These are phyloP conservation scores for Heliconius hermathena DNA, from an alignment of 1,140 invertebrate genomes.

Conservation along the genomic window DNA sequence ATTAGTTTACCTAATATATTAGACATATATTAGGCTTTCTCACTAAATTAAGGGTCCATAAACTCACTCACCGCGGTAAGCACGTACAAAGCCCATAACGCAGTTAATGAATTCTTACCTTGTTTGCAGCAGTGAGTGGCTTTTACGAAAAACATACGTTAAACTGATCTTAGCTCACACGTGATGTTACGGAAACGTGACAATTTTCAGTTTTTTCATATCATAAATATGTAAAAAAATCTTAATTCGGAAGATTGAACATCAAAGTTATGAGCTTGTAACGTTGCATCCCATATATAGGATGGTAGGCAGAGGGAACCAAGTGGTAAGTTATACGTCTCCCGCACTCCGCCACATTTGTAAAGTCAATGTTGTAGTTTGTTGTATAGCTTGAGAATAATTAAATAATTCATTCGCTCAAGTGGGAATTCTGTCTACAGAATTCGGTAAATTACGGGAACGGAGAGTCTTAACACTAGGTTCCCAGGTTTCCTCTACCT, in stretches of 20 bases:
- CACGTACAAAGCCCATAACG: slow-evolving; percentile 27
- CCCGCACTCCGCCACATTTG: no score
- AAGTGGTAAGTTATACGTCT: no score
- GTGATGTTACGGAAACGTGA: not conserved
- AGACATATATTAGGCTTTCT: not conserved
- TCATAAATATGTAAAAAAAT: not conserved
- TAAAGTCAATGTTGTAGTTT: no score
- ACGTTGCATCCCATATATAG: no score
- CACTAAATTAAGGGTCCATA: not conserved
- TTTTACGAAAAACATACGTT: slow-evolving; percentile 21
- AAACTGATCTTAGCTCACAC: slow-evolving; percentile 10
- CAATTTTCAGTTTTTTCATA: not conserved
- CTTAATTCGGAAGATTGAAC: not conserved
- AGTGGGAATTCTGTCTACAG: no score
- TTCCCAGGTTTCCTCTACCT: no score
- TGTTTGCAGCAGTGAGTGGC: slow-evolving; percentile 27
- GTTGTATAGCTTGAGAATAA: no score
- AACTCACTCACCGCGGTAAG: not conserved
- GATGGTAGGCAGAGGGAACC: not conserved
- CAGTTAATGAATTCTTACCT: slow-evolving; percentile 29
- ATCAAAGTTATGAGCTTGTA: not conserved
- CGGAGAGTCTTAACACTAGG: no score
- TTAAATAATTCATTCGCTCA: no score
- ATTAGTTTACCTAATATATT: not conserved
- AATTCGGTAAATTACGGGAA: no score